Conservation (phyloP, 2,888 invertebrate genomes). For the Synergus japonicus region DNA sequence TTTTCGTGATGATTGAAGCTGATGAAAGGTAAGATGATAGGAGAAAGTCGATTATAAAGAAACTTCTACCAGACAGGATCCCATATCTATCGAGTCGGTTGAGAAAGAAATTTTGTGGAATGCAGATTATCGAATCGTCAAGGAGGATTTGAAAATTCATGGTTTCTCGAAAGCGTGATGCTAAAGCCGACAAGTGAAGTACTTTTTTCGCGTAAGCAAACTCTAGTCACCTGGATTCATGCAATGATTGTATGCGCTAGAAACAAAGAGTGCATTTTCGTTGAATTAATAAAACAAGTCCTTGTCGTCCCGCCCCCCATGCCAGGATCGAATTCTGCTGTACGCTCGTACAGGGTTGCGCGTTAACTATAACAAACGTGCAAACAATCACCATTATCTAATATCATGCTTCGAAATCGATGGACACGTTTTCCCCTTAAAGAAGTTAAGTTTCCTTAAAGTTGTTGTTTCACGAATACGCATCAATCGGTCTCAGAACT, state of each 20-base stretch:
- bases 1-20: not conserved
- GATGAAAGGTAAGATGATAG: not conserved
- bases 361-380: constrained; percentile 75
- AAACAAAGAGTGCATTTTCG: constrained; percentile 64
- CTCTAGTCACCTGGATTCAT: constrained; percentile 73
- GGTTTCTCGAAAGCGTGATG: constrained; percentile 60
- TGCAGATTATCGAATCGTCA: not conserved
- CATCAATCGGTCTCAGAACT: constrained; percentile 28
- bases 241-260: constrained; percentile 71
- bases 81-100: not conserved
- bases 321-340: constrained; percentile 67
- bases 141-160: not conserved
- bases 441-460: not conserved
- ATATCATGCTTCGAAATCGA: constrained; percentile 62
- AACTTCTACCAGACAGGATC: not conserved
- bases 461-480: not conserved
- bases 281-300: constrained; percentile 75
- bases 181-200: constrained; percentile 58
- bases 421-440: constrained; percentile 6
- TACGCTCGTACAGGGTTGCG: constrained; percentile 66
- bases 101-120: not conserved
- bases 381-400: constrained; percentile 72
- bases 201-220: constrained; percentile 55
- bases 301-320: constrained; percentile 67
- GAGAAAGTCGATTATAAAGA: not conserved